These are phyloP conservation scores for Himalopsyche tibetana DNA, from an alignment of 2,888 invertebrate species.

Conservation along the genomic window DNA sequence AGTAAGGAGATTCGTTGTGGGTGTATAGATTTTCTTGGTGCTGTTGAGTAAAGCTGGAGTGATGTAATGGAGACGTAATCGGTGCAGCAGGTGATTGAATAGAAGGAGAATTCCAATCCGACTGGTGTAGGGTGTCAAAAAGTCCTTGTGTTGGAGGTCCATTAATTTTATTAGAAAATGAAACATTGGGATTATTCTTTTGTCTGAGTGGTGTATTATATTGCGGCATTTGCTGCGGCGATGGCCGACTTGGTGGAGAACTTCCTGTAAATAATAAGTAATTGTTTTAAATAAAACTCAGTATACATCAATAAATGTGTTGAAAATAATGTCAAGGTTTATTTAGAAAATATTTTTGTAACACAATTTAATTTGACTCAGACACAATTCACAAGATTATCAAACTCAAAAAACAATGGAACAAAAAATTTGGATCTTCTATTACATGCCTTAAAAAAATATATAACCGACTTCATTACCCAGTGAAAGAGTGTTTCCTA, in stretches of 20 bases:
- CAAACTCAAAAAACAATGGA: too few relatives aligned
- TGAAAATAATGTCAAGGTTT: too few relatives aligned
- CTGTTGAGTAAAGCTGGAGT: conserved; percentile 46
- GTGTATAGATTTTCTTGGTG: conserved; percentile 53
- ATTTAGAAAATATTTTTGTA: too few relatives aligned
- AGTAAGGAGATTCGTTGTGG: conserved; percentile 53
- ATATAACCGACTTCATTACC: too few relatives aligned
- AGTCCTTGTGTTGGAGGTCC: conserved; percentile 84
- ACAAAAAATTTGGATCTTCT: too few relatives aligned
- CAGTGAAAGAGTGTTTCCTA: too few relatives aligned
- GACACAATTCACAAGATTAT: too few relatives aligned
- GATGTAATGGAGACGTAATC: conserved; percentile 53
- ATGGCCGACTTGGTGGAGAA: conserved; percentile 62
- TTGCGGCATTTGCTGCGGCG: conserved; percentile 54
- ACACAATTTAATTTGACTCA: too few relatives aligned
- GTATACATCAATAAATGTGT: too few relatives aligned
- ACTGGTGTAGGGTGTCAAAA: conserved; percentile 80
- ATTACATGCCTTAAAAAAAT: too few relatives aligned
- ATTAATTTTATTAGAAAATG: conserved; percentile 76
- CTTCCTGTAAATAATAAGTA: conserved; percentile 68
- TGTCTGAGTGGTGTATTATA: conserved; percentile 67
- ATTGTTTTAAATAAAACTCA: neutral
- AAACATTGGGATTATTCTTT: conserved; percentile 71
- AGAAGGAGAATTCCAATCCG: conserved; percentile 71
- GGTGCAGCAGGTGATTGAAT: conserved; percentile 49